Evolutionary conservation across 2,888 invertebrate species (phyloP).

Genomic region (Argyresthia goedartella): DNA sequence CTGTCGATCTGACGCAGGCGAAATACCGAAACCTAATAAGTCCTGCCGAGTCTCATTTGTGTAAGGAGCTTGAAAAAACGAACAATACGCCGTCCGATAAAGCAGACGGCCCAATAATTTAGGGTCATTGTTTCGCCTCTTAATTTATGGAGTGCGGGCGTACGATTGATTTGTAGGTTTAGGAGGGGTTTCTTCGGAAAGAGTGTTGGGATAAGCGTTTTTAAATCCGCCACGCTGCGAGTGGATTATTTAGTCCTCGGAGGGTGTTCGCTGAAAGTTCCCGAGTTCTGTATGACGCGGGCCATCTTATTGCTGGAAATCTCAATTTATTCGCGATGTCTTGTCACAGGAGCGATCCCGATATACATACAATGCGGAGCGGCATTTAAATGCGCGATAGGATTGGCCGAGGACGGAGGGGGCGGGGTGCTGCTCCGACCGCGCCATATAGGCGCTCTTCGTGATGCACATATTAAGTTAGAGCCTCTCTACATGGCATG

Average conservation of each 20-base stretch:
- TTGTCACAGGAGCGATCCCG: slow-evolving; percentile 20
- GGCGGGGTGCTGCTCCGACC: slow-evolving; percentile 32
- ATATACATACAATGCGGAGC: slow-evolving; percentile 66
- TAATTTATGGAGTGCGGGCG: slow-evolving; percentile 68
- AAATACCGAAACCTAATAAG: slow-evolving; percentile 66
- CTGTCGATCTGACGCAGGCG: slow-evolving; percentile 53
- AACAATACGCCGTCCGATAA: slow-evolving; percentile 55
- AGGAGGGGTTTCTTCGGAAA: slow-evolving; percentile 40
- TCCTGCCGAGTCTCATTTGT: slow-evolving; percentile 63
- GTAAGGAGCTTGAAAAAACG: slow-evolving; percentile 56
- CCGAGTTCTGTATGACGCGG: slow-evolving; percentile 1
- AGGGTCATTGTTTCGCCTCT: slow-evolving; percentile 65
- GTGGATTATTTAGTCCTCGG: slow-evolving; percentile 14
- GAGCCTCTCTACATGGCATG: slow-evolving; percentile 55
- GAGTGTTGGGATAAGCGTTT: slow-evolving; percentile 47
- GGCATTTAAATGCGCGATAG: slow-evolving; percentile 60
- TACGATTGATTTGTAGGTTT: slow-evolving; percentile 66
- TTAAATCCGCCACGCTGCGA: slow-evolving; percentile 30
- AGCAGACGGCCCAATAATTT: slow-evolving; percentile 64
- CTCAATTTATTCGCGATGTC: slow-evolving; percentile 52
- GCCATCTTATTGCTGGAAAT: slow-evolving; percentile 18
- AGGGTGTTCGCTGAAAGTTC: background rate
- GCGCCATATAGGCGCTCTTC: slow-evolving; percentile 59
- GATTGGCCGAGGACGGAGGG: slow-evolving; percentile 54
- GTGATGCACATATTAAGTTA: slow-evolving; percentile 71